A percentile compares a stretch with the other conserved stretches of the same genome.
Evolutionary conservation across 2,113 vertebrate genomes (phyloP).

Genomic region (Nestor notabilis): DNA sequence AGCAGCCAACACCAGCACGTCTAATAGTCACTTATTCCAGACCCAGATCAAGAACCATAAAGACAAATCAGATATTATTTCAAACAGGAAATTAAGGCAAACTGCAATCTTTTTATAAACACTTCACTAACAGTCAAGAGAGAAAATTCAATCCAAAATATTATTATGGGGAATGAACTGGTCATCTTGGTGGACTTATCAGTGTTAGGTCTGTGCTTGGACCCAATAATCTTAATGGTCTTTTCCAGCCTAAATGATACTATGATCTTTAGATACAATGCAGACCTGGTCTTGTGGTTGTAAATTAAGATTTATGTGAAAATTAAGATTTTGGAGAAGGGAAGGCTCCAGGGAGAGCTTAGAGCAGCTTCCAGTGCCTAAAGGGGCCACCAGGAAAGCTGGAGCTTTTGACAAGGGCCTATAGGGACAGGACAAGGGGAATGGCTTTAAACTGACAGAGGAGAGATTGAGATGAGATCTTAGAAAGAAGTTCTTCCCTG

Average conservation of each 20-base stretch:
- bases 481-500: not conserved
- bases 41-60: not conserved
- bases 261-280: rapidly evolving
- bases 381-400: not conserved
- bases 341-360: not conserved
- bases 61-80: not conserved
- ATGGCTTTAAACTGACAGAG: not conserved
- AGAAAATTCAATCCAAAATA: not conserved
- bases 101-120: not conserved
- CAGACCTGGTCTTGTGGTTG: not conserved
- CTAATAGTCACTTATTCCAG: not conserved
- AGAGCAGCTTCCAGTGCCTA: not conserved
- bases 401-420: not conserved
- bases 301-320: not conserved
- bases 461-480: not conserved
- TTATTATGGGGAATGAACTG: rapidly evolving
- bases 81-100: not conserved
- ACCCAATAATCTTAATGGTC: rapidly evolving
- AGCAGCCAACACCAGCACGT: not conserved
- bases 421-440: not conserved
- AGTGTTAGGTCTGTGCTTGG: not conserved
- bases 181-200: not conserved
- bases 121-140: not conserved
- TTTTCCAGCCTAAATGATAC: not conserved
- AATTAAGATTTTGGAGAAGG: not conserved